A percentile compares a stretch with the other conserved stretches of the same genome.
Evolutionary conservation across 1,140 invertebrate species (phyloP).

Genomic region (Popillia japonica): DNA sequence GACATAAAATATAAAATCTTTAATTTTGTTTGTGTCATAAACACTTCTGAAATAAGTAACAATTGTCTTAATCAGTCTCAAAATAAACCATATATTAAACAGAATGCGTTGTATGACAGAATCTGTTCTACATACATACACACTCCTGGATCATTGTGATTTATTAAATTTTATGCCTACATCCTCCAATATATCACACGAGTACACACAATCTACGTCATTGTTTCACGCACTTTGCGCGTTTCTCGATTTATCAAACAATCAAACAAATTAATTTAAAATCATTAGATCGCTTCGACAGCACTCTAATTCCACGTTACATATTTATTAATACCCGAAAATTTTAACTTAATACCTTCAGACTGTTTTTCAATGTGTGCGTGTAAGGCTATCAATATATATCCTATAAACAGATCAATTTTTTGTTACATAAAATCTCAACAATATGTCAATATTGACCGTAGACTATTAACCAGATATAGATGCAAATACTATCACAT

Average conservation of each 20-base stretch:
- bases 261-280: slow-evolving; percentile 12
- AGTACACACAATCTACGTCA: too few relatives aligned
- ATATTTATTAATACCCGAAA: not conserved
- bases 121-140: too few relatives aligned
- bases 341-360: not conserved
- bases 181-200: too few relatives aligned
- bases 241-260: not conserved
- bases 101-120: too few relatives aligned
- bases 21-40: too few relatives aligned
- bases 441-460: slow-evolving; percentile 33
- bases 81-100: too few relatives aligned
- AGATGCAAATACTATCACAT: slow-evolving; percentile 22
- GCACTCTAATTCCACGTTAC: not conserved
- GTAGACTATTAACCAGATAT: slow-evolving; percentile 28
- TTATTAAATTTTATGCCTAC: too few relatives aligned
- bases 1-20: too few relatives aligned
- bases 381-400: not conserved
- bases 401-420: slow-evolving; percentile 23
- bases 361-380: not conserved
- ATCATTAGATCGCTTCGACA: not conserved
- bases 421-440: slow-evolving; percentile 29
- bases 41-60: too few relatives aligned
- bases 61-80: too few relatives aligned
- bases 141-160: too few relatives aligned
- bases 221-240: not conserved